Percentiles rank a stretch among this genome's conserved stretches.
phyloP scores from a whole-genome alignment of 2,888 invertebrate species.

The Agriopis marginaria region DNA sequence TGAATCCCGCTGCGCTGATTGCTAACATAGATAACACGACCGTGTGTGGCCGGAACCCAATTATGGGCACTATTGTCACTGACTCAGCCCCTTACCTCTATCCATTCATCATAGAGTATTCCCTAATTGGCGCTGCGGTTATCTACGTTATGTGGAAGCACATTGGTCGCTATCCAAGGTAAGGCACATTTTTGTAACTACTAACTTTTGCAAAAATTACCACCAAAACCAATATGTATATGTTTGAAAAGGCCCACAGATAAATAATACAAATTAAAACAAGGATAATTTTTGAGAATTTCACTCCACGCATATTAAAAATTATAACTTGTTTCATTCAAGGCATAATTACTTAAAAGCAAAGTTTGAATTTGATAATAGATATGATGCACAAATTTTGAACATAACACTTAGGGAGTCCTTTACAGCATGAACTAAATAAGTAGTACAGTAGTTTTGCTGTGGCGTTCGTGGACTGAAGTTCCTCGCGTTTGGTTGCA shows the following conservation, averaged over 20 bases:
- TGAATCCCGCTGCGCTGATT: constrained; percentile 87
- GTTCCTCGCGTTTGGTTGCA: constrained; percentile 82
- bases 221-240: neutral
- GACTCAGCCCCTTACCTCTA: constrained; percentile 98
- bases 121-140: constrained; percentile 97
- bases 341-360: too few relatives aligned
- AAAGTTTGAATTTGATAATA: too few relatives aligned
- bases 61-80: constrained; percentile 96
- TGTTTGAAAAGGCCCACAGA: neutral
- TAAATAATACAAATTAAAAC: neutral
- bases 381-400: too few relatives aligned
- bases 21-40: constrained; percentile 86
- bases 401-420: neutral
- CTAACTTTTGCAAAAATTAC: neutral
- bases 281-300: neutral
- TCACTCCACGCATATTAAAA: neutral
- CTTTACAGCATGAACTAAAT: constrained; percentile 27
- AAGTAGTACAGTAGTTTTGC: constrained; percentile 26
- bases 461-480: constrained; percentile 59
- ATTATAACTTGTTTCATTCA: neutral
- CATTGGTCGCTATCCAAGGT: constrained; percentile 95
- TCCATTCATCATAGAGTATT: constrained; percentile 98
- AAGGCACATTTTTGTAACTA: constrained; percentile 48
- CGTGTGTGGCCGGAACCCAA: constrained; percentile 93
- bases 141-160: constrained; percentile 99